Conservation (phyloP, 2,797 vertebrate species). For the Sciaenops ocellatus region DNA sequence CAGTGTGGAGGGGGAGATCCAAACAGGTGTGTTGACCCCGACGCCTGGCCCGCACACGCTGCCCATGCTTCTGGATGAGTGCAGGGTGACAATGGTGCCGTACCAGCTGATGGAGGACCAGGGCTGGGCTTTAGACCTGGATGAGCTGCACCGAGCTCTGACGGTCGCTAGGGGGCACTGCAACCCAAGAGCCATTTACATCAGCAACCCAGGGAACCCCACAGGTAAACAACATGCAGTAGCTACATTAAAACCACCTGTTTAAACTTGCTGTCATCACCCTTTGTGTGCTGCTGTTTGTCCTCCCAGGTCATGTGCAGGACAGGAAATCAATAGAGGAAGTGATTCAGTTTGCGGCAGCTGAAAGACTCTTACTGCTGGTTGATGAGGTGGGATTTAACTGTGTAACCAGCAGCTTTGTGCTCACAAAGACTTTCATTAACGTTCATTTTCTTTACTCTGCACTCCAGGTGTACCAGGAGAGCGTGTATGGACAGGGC, state of each 20-base stretch:
- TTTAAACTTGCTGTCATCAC: not conserved
- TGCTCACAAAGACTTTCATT: not conserved
- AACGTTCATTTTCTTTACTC: not conserved
- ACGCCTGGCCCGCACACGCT: constrained; percentile 73
- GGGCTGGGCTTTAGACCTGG: constrained; percentile 74
- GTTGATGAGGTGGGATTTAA: constrained; percentile 86
- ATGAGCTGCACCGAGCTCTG: constrained; percentile 66
- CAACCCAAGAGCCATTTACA: constrained; percentile 77
- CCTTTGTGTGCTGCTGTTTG: constrained; percentile 2
- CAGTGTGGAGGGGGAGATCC: constrained; percentile 45
- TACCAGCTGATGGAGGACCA: constrained; percentile 76
- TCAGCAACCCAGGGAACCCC: constrained; percentile 84
- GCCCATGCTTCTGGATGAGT: constrained; percentile 59
- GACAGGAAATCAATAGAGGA: constrained; percentile 87
- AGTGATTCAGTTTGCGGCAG: constrained; percentile 88
- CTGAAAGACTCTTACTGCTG: constrained; percentile 88
- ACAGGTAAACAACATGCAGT: constrained; percentile 71
- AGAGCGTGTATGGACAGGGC: constrained; percentile 83
- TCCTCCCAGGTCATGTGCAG: constrained; percentile 87
- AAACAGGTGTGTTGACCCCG: constrained; percentile 75
- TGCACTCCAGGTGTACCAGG: constrained; percentile 86
- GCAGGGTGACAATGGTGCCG: constrained; percentile 52
- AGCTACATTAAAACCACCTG: too few relatives aligned
- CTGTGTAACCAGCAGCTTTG: too few relatives aligned
- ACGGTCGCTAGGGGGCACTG: constrained; percentile 52